phyloP scores from a whole-genome alignment of 2,113 vertebrate genomes.

The Centropus bengalensis region DNA sequence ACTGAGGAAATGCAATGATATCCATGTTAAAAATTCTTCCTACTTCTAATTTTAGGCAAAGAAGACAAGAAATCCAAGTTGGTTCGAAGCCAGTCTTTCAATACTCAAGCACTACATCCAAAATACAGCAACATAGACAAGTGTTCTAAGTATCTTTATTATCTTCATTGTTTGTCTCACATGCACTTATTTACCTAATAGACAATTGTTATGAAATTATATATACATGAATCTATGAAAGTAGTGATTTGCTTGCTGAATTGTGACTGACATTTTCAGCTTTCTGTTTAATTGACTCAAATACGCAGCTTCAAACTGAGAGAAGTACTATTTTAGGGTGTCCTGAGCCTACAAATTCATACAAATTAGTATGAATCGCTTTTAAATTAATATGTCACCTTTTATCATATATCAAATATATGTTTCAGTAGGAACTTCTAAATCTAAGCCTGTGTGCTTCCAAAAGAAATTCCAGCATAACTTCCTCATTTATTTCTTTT shows the following conservation, averaged over 20 bases:
- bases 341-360: not conserved
- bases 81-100: slow-evolving; percentile 92
- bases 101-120: slow-evolving; percentile 86
- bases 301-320: not conserved
- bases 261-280: not conserved
- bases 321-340: not conserved
- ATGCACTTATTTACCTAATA: not conserved
- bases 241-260: not conserved
- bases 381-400: not conserved
- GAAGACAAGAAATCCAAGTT: slow-evolving; percentile 92
- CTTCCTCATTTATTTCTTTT: not conserved
- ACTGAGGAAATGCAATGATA: not conserved
- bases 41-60: slow-evolving; percentile 81
- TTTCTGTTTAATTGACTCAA: not conserved
- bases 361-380: not conserved
- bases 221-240: not conserved
- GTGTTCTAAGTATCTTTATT: slow-evolving; percentile 79
- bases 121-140: slow-evolving; percentile 88
- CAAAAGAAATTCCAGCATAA: not conserved
- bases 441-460: not conserved
- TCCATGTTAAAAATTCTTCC: not conserved
- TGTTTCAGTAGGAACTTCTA: not conserved
- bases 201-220: not conserved
- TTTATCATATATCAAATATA: not conserved
- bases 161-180: slow-evolving; percentile 7